Percentiles rank a stretch among this genome's conserved stretches.
These are phyloP conservation scores for Dicerorhinus sumatrensis DNA, from an alignment of 2,113 vertebrate genomes.

Conservation along the genomic window DNA sequence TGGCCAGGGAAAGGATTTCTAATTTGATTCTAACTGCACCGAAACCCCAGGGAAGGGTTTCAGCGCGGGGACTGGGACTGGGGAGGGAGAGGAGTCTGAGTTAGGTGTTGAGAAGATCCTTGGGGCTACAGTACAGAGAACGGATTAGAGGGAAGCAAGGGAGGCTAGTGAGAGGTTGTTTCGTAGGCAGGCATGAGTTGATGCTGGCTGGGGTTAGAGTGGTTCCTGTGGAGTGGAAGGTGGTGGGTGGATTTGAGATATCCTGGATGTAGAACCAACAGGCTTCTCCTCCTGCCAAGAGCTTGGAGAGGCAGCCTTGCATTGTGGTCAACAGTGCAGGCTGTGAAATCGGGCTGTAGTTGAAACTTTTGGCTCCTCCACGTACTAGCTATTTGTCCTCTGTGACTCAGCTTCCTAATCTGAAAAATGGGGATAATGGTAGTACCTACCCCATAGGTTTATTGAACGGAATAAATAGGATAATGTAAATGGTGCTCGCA, in stretches of 20 bases:
- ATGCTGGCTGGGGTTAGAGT: neutral
- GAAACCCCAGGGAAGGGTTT: conserved; percentile 7
- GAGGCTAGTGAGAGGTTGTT: neutral
- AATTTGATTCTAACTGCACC: neutral
- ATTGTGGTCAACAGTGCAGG: neutral
- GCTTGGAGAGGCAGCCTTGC: neutral
- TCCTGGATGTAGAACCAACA: neutral
- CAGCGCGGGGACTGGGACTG: neutral
- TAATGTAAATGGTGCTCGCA: neutral
- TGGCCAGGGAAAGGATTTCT: neutral
- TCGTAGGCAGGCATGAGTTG: neutral
- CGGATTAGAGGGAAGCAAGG: neutral
- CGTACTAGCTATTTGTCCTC: neutral
- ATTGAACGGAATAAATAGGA: neutral
- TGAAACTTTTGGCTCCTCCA: neutral
- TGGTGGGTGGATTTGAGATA: neutral
- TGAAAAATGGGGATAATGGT: neutral
- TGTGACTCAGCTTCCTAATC: neutral
- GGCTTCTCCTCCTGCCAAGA: neutral
- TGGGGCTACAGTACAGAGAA: neutral
- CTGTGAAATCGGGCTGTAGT: neutral
- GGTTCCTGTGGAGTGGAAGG: neutral
- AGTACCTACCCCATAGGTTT: neutral
- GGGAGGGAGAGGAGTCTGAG: neutral
- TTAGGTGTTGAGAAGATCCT: neutral